Evolutionary conservation across 2,797 vertebrate genomes (phyloP).

Genomic region (Merluccius polli): DNA sequence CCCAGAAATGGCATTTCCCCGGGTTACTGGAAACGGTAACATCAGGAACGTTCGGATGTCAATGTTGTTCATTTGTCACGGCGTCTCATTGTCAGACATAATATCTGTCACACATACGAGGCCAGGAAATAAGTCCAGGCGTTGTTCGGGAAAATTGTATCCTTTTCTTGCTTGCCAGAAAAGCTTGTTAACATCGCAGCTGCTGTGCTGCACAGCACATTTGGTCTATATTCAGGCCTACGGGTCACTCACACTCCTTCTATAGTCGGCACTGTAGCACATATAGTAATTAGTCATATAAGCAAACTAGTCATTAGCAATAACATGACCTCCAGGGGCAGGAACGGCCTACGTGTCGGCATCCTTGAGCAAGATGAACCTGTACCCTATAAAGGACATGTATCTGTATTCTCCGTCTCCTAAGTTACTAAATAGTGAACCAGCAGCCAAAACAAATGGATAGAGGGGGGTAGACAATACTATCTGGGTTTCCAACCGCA

Average conservation of each 20-base stretch:
- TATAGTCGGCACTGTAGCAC: no score
- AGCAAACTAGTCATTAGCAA: background rate
- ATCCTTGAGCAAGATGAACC: background rate
- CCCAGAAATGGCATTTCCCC: slow-evolving; percentile 80
- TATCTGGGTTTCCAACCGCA: background rate
- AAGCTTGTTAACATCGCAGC: background rate
- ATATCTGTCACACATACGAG: background rate
- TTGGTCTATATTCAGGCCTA: background rate
- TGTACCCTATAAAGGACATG: background rate
- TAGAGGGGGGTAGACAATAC: background rate
- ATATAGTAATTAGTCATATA: no score
- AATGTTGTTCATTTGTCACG: background rate
- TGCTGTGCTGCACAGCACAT: background rate
- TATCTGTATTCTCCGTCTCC: background rate
- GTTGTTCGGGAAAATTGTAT: background rate
- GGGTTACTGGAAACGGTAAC: slow-evolving; percentile 67
- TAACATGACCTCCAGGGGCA: background rate
- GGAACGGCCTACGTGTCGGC: background rate
- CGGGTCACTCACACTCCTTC: no score
- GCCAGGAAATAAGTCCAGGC: background rate
- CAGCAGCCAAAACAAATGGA: background rate
- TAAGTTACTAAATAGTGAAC: background rate
- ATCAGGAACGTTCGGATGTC: slow-evolving; percentile 20
- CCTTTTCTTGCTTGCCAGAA: background rate
- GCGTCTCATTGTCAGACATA: slow-evolving; percentile 9